Base-by-base conservation (phyloP, 1,140 invertebrate species). In the Pseudachorutes palmiensis region DNA sequence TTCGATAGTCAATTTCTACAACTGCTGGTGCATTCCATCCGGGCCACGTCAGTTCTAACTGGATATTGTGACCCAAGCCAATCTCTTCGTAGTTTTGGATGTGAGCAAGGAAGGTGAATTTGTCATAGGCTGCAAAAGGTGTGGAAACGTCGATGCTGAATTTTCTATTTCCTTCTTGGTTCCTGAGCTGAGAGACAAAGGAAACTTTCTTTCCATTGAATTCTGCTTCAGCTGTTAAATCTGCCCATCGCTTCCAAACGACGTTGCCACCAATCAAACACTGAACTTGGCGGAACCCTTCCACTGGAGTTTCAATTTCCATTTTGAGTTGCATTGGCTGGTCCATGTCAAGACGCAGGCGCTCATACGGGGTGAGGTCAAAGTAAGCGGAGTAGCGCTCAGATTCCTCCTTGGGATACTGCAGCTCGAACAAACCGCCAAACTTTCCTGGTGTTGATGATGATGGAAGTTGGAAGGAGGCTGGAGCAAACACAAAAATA, bases 1-100 rank as follows among this genome's bases (percentile, higher is more conserved):
- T 74, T 22, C 69, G 29, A 59, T 76, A 76, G 59, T 76, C 75
- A 28, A 74, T 64, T 61, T 75, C 73, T 9, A 73, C 9, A 22
- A 68, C 65, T 2, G 75, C 48, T 32, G 64, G n/a, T n/a, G 68
- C 49, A 29, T 57, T 66, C 67, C 67, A 69, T 14, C 66, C 70
- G 26, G 72, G 72, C n/a, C 72, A 69, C 48, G 68, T 64, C 5
- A 76, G 62, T 36, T 75, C 75, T 12, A 72, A 66, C 12, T 74
- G 69, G 41, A 75, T 61, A n/a, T 62, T 76, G 58, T 71, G 66
- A 14, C 75, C 72, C 48, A 41, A 22, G 0, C 72, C 72, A 26
- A 71, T 70, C 64, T 70, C 64, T 29, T 75, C 59, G 22, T 70
- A 75, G 12, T 67, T 69, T 62, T 75, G 67, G 36, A 75, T 48